Conservation (phyloP, 2,888 invertebrate genomes). For the Megamerina dolium region DNA sequence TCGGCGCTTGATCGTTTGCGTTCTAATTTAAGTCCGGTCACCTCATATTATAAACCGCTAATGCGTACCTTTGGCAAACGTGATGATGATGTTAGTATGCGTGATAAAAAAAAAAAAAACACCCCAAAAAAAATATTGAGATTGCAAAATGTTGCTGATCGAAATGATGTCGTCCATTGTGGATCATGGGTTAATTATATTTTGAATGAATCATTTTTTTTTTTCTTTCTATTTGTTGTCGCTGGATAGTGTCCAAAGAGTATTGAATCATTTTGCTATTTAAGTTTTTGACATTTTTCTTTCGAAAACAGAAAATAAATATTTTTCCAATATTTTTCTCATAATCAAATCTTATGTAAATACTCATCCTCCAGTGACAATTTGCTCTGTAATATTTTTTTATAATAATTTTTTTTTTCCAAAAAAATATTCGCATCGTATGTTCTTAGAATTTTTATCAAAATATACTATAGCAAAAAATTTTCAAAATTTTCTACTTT, state of each 20-base stretch:
- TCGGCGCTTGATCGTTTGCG: conserved; percentile 47
- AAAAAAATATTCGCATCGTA: too few species aligned
- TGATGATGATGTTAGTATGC: conserved; percentile 44
- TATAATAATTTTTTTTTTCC: too few species aligned
- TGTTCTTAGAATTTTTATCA: too few species aligned
- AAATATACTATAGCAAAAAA: too few species aligned
- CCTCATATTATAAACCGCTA: conserved; percentile 47
- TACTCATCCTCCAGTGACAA: too few species aligned
- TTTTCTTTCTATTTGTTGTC: too few species aligned
- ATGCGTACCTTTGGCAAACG: conserved; percentile 42
- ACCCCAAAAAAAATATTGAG: conserved; percentile 1
- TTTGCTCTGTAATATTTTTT: too few species aligned
- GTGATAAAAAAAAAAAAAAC: neutral
- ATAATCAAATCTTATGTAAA: too few species aligned
- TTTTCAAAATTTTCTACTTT: neutral
- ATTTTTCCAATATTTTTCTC: too few species aligned
- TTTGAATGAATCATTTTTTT: conserved; percentile 6
- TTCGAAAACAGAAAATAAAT: too few species aligned
- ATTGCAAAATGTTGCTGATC: neutral
- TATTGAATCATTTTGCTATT: neutral
- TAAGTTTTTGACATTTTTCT: neutral
- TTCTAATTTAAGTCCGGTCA: conserved; percentile 46
- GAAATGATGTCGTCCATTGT: neutral
- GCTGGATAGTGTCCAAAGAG: too few species aligned
- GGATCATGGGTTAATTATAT: conserved; percentile 7